Base-by-base conservation (phyloP, 2,113 vertebrate species). In the Microtus pennsylvanicus region DNA sequence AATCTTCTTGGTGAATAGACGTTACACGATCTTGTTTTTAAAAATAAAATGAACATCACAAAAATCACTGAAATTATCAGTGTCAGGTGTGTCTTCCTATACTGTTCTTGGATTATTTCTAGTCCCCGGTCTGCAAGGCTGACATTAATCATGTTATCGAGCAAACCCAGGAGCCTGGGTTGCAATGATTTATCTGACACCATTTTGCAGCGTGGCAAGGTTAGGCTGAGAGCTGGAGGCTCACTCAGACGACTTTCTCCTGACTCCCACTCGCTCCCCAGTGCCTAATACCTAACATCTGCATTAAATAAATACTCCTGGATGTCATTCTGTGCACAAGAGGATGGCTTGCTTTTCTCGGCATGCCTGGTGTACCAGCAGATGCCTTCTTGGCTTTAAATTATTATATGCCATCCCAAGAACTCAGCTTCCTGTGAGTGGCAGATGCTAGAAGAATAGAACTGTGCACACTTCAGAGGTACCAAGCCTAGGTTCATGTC, bases 41-140 rank as follows among this genome's bases (percentile, higher is more conserved):
- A 89, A 96, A 93, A 91, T 61, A 92, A 97, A 97, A 88, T 65
- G 52, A 93, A 55, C 33, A 65, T 70, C 5, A 47, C 42, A 77
- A 92, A 94, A 77, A 83, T 77, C 7, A 81, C 16, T 69, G 67
- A 95, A 78, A 70, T 76, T 38, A 65, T 83, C 77, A 90, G 74
- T 83, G 50, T 22, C 13, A 1, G 26, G 7, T 28, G 61, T 45
- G 3, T 87, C 45, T 87, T 93, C 77, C 89, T 94, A 89, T 83
- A 83, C 70, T 9, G 26, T 91, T 82, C 42, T 83, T 89, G 63
- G 14, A 35, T 52, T 38, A 19, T 81, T 87, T 93, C 58, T 93
- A 67, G 38, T 87, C 45, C 38, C 88, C 3, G 1, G 50, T 65
- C 38, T 87, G 93, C 47, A 76, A 70, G 69, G 52, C 5, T 76